Conservation (phyloP, 2,888 invertebrate species). For the Melieria omissa region DNA sequence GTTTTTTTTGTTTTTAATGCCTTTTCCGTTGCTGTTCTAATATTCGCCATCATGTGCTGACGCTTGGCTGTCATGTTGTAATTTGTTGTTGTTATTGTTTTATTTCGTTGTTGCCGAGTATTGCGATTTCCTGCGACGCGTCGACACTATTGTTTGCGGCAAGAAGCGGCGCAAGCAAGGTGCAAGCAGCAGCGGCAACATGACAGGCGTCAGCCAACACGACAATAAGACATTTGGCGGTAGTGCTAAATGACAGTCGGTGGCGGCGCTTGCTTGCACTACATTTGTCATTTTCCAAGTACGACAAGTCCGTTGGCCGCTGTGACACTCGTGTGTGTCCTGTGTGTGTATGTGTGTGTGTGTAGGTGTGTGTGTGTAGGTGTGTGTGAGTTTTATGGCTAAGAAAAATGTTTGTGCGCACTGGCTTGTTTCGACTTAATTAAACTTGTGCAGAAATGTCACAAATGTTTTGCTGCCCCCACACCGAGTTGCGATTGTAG, state of each 20-base stretch:
- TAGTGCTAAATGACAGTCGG: conserved; percentile 30
- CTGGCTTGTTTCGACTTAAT: background rate
- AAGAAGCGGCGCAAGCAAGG: no score
- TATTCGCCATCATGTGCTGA: conserved; percentile 24
- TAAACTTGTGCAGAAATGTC: background rate
- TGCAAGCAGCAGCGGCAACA: no score
- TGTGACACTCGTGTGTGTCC: background rate
- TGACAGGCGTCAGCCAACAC: conserved; percentile 24
- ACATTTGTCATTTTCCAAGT: background rate
- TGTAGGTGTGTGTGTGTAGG: background rate
- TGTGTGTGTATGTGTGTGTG: background rate
- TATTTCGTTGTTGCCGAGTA: background rate
- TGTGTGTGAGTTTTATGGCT: background rate
- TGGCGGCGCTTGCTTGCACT: background rate
- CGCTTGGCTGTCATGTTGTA: conserved; percentile 29
- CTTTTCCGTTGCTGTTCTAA: background rate
- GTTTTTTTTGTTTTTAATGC: background rate
- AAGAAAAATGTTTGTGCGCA: no score
- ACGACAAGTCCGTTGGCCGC: background rate
- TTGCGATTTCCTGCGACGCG: background rate
- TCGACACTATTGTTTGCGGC: background rate
- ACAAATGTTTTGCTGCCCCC: no score
- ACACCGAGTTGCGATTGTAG: no score
- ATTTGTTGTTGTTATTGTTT: background rate
- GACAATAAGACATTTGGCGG: conserved; percentile 31